Evolutionary conservation across 2,113 vertebrate species (phyloP).

Genomic region (Chaetura pelagica): DNA sequence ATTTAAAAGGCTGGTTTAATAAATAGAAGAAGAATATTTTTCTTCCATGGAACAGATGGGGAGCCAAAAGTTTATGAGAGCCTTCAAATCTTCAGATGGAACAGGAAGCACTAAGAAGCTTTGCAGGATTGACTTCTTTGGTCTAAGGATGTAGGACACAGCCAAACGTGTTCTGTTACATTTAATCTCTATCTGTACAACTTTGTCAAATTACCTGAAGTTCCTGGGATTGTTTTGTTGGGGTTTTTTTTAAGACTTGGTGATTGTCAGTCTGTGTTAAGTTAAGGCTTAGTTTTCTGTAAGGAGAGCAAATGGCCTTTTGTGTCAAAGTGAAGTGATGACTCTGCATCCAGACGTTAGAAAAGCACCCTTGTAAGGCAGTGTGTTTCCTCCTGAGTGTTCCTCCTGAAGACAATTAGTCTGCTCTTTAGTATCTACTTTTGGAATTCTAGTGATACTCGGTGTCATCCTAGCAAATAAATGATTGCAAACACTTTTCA

Average conservation of each 20-base stretch:
- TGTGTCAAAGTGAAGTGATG: not conserved
- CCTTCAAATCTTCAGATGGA: not conserved
- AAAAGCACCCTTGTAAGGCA: not conserved
- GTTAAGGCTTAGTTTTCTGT: not conserved
- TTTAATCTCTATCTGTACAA: not conserved
- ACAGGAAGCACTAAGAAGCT: not conserved
- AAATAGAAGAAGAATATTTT: not conserved
- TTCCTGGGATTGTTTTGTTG: not conserved
- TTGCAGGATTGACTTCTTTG: not conserved
- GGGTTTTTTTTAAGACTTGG: not conserved
- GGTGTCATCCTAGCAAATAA: not conserved
- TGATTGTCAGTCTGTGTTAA: not conserved
- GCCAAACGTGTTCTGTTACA: not conserved
- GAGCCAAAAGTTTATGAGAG: not conserved
- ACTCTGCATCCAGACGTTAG: not conserved
- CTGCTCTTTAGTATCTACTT: not conserved
- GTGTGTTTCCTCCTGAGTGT: not conserved
- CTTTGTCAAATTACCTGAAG: not conserved
- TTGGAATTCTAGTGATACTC: not conserved
- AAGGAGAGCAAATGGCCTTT: not conserved
- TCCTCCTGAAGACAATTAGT: not conserved
- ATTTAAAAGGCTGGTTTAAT: not conserved
- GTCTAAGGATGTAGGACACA: not conserved
- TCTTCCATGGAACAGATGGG: not conserved
- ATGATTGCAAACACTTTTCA: not conserved